Evolutionary conservation across 2,797 vertebrate species (phyloP), one percentile per base, ranked within the genome.

Genomic region (Dipus sagitta): DNA sequence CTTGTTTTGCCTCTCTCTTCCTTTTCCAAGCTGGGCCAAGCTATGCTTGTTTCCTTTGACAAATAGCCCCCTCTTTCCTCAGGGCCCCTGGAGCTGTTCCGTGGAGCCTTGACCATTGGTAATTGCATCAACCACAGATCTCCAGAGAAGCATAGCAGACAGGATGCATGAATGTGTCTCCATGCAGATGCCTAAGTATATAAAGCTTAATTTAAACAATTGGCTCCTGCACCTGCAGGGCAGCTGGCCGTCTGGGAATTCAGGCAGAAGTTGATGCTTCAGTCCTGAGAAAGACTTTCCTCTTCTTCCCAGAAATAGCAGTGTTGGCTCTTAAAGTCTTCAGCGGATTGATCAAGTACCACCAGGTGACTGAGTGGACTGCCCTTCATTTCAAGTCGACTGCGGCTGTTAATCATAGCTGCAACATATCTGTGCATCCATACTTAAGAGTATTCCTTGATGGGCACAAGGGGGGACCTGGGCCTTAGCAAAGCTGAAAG

Each of bases 41-140:
- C 71, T 88, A 65, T 58, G 24, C 74, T 88, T 74, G 52, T n/a
- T 68, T 94, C 42, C 34, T 90, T 92, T 94, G 76, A 60, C 54
- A 86, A 83, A 88, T 42, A 84, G 8, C 34, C 34, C 86, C 58
- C 26, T 85, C 30, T 93, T 54, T 23, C 47, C 30, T 58, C 20
- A n/a, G 30, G 32, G 42, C 13, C 54, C 32, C 74, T 75, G 62
- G 18, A 20, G 34, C 32, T 94, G 4, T 79, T 64, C 58, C 13
- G 20, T 24, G 42, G 76, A 78, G 26, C n/a, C 26, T 68, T 86
- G n/a, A 65, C 38, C 30, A 60, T 23, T 52, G 32, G 72, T 82
- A 38, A 12, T 60, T 47, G 2, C n/a, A 62, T 77, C 52, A 83
- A 21, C 62, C n/a, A 54, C n/a, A 11, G 52, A 6, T 64, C 70